phyloP scores from a whole-genome alignment of 2,113 vertebrate genomes.

The Anas platyrhynchos region DNA sequence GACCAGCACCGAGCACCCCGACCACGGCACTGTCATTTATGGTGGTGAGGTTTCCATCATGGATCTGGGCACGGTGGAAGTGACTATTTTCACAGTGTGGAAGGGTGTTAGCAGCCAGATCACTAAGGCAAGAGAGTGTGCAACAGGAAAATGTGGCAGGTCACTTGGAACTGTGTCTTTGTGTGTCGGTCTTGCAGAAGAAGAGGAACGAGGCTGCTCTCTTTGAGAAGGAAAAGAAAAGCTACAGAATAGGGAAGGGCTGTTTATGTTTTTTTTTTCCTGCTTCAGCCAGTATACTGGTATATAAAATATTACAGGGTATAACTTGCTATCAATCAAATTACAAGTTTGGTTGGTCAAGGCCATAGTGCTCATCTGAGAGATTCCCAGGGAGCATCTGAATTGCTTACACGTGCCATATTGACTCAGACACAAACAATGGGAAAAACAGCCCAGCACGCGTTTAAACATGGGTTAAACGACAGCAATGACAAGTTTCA shows the following conservation, averaged over 20 bases:
- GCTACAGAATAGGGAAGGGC: background rate
- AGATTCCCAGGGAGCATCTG: background rate
- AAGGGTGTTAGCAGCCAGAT: background rate
- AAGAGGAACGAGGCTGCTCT: background rate
- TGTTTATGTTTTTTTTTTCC: background rate
- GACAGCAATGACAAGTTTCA: background rate
- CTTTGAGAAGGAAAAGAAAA: background rate
- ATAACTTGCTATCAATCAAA: background rate
- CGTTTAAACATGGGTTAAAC: background rate
- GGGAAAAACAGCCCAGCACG: background rate
- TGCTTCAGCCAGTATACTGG: background rate
- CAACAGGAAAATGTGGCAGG: background rate
- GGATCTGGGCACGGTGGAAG: background rate
- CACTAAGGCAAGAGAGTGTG: background rate
- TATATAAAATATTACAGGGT: background rate
- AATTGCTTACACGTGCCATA: rapidly evolving
- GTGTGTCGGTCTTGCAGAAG: background rate
- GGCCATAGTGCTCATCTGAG: background rate
- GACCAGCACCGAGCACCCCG: background rate
- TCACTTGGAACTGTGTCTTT: background rate
- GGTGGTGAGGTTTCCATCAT: background rate
- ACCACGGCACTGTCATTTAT: background rate
- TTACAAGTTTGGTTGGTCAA: background rate
- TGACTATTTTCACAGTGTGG: background rate
- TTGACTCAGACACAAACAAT: background rate